phyloP scores from a whole-genome alignment of 64 coral and sea anemone genomes.

The Dendrophyllia cribrosa region DNA sequence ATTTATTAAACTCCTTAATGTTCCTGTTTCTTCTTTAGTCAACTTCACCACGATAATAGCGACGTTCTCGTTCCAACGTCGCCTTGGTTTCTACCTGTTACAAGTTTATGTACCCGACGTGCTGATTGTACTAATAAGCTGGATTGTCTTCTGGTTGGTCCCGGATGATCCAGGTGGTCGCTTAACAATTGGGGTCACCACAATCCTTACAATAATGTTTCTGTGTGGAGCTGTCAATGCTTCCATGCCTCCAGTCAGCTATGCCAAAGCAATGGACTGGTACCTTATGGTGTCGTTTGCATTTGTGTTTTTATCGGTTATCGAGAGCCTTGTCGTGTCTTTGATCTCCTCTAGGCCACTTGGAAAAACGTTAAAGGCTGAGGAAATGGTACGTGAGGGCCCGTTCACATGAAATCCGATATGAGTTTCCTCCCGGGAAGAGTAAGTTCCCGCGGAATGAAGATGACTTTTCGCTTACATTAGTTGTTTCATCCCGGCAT shows the following conservation, averaged over 20 bases:
- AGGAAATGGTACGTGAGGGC: neutral
- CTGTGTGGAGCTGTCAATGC: conserved; percentile 64
- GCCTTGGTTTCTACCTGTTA: conserved; percentile 64
- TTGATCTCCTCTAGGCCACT: neutral
- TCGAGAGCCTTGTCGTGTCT: conserved; percentile 77
- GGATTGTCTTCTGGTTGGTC: conserved; percentile 70
- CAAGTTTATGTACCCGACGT: conserved; percentile 57
- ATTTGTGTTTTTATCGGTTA: conserved; percentile 83
- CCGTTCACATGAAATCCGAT: no score
- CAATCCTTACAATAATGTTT: conserved; percentile 55
- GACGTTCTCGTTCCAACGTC: conserved; percentile 49
- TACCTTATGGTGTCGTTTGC: conserved; percentile 78
- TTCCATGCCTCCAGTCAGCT: conserved; percentile 89
- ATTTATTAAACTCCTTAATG: neutral
- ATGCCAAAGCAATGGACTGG: conserved; percentile 89
- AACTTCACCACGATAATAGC: conserved; percentile 29
- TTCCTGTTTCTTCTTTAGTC: neutral
- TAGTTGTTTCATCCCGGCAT: no score
- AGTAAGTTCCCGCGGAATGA: no score
- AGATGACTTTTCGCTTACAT: no score
- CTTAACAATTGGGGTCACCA: conserved; percentile 61
- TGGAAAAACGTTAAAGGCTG: conserved; percentile 1
- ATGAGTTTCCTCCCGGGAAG: neutral
- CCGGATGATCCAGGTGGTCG: conserved; percentile 46
- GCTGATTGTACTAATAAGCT: conserved; percentile 49